Base-by-base conservation (phyloP, 2,888 invertebrate genomes). In the Eupsilia transversa region DNA sequence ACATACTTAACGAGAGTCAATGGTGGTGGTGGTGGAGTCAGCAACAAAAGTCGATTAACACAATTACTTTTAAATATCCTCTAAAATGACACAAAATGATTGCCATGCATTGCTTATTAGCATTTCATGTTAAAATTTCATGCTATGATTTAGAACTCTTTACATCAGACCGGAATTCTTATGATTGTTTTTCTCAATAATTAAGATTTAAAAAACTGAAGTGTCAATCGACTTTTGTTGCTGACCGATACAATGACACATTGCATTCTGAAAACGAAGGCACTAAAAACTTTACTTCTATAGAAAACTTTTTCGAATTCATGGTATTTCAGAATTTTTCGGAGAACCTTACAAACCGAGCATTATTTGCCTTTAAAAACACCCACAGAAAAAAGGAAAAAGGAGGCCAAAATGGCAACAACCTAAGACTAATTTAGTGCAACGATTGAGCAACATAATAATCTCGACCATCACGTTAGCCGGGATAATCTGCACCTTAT, bases 401-500 rank as follows among this genome's bases (percentile, higher is more conserved):
- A 7, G 5, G 17, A n/a, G 7, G 20, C 10, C 12, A 54, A 49
- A 56, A 64, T 41, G 38, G 33, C 57, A 66, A 43, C 57, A 69
- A 52, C 74, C 35, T 7, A 10, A 63, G 10, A 52, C 46, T 30
- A 35, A 38, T 60, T 61, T n/a, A 49, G 38, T 54, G 14, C 56
- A 70, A 49, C 46, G 33, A 41, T 65, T 61, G n/a, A 33, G 60
- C 35, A 66, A 68, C 30, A n/a, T n/a, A 57, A 27, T 57, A 61
- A 75, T 73, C 57, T 43, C 10, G 43, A 56, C 70, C 46, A 69
- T 17, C 70, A 72, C 56, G 56, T 41, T 46, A 49, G 56, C 72
- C 65, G n/a, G 46, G 64, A 75, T 85, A 71, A 78, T 72, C 80
- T 46, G 10, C 66, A 10, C 83, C 77, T 30, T 77, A 80, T 78